These are phyloP conservation scores for Microtus montanus DNA, from an alignment of 2,113 vertebrate genomes.

Conservation along the genomic window DNA sequence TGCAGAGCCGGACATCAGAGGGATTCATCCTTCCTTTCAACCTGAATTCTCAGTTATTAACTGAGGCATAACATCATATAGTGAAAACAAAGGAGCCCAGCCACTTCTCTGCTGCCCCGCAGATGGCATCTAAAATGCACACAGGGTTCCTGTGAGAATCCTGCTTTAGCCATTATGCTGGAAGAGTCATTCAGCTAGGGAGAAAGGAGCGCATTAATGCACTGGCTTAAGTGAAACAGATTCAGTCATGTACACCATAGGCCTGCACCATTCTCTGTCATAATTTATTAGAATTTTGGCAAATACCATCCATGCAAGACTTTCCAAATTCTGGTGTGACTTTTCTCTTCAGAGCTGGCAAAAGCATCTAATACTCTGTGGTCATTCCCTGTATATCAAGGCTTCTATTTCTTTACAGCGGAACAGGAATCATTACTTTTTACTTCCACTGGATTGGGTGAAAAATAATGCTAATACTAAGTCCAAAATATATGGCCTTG, in stretches of 20 bases:
- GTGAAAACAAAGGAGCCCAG: constrained; percentile 80
- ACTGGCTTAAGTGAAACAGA: constrained; percentile 75
- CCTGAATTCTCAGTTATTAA: constrained; percentile 80
- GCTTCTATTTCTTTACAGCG: not conserved
- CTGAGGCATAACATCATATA: constrained; percentile 82
- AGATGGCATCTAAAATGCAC: constrained; percentile 86
- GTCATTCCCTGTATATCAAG: not conserved
- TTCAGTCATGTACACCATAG: constrained; percentile 68
- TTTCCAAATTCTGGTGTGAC: constrained; percentile 72
- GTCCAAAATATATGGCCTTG: constrained; percentile 47
- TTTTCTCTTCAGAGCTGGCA: constrained; percentile 75
- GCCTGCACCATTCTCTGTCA: constrained; percentile 63
- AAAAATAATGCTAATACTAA: not conserved
- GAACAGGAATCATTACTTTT: constrained; percentile 55
- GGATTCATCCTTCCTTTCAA: constrained; percentile 73
- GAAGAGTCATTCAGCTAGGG: constrained; percentile 64
- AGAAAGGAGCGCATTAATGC: constrained; percentile 47
- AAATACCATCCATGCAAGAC: constrained; percentile 29
- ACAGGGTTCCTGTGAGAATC: constrained; percentile 75
- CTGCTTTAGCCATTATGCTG: constrained; percentile 71
- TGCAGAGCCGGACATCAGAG: constrained; percentile 82
- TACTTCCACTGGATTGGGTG: constrained; percentile 46
- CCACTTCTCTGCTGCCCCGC: constrained; percentile 82
- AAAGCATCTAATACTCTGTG: constrained; percentile 57
- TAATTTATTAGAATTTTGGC: constrained; percentile 74